Evolutionary conservation across 2,888 invertebrate species (phyloP), one percentile per base, ranked within the genome.

Genomic region (Scaptomyza cyrtandrae): DNA sequence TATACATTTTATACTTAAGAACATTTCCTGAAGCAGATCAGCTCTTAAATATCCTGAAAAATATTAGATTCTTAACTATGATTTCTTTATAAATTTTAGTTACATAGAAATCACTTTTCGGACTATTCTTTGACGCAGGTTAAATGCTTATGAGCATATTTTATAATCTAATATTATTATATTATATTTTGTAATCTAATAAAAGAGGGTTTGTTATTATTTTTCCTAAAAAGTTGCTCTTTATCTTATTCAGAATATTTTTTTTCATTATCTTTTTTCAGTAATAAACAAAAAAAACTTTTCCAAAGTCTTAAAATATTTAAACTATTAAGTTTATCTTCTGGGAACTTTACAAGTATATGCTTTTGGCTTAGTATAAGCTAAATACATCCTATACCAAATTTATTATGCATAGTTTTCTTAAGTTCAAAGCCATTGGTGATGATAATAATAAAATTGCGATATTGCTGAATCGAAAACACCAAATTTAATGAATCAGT

Each of bases 381-480:
- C 45, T 5, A 16, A 10, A 10, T 2, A 29, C n/a, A n/a, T n/a
- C n/a, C n/a, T n/a, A n/a, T n/a, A 14, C 0, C 14, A n/a, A 31
- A 31, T 11, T 19, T 27, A n/a, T 35, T 35, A 35, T 35, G 49
- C 16, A 33, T 16, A 49, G 16, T 39, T 50, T 49, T 43, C 45
- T 29, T 48, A 65, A 57, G 72, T 61, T 63, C 68, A 61, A 59
- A 58, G 57, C 44, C 29, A 37, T 68, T n/a, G 13, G 2, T 41
- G 46, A 31, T 53, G 44, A 33, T 35, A 16, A 35, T 35, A 19
- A 37, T n/a, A 45, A 46, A 45, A 31, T 27, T 9, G 16, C 7
- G 33, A 48, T 43, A 27, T 27, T 24, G 27, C 16, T 11, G n/a
- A 37, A 53, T 41, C 35, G 6, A 41, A 45, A 35, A 45, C 35